Evolutionary conservation across 2,888 invertebrate genomes (phyloP), one percentile per base, ranked within the genome.

Genomic region (Tupiocoris notatus): DNA sequence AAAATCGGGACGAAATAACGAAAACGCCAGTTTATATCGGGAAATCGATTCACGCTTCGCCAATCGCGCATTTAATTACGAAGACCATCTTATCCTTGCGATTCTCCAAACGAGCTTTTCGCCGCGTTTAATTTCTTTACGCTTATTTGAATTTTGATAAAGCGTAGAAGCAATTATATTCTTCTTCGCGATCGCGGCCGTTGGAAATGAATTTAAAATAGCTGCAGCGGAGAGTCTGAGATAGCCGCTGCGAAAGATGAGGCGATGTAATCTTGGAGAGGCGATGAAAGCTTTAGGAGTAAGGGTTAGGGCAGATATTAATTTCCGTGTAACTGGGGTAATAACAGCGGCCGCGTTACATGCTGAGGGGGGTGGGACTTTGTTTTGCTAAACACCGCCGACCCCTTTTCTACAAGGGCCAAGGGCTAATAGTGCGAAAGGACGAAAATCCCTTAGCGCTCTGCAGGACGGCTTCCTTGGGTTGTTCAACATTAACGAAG

Each of bases 321-420:
- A 75, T 75, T 75, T 75, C 75, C 75, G 75, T 75, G 75, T 75
- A 75, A 75, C 75, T 63, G 75, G 75, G 75, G 75, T 75, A 75
- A 75, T 75, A 75, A 75, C 75, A 39, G 39, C 39, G 6, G 6
- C 39, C 3, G 39, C 12, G 39, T 12, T 7, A 39, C 39, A 39
- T 39, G 75, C 59, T 65, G 66, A 12, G 39, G n/a, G 63, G 59
- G 66, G 59, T 57, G 39, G 70, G 70, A 21, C 66, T 75, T 75
- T 75, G 75, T 75, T 75, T 75, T 66, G 75, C 75, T 75, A 75
- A 75, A 75, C 75, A 75, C 66, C 61, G 9, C 61, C 56, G n/a
- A 18, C 71, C 61, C 70, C 65, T 39, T 17, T 25, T 64, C 39
- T 39, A 39, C 39, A 39, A 39, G 39, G 39, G 39, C 39, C 39